Conservation (phyloP, 2,797 vertebrate genomes). For the Poecile montanus region DNA sequence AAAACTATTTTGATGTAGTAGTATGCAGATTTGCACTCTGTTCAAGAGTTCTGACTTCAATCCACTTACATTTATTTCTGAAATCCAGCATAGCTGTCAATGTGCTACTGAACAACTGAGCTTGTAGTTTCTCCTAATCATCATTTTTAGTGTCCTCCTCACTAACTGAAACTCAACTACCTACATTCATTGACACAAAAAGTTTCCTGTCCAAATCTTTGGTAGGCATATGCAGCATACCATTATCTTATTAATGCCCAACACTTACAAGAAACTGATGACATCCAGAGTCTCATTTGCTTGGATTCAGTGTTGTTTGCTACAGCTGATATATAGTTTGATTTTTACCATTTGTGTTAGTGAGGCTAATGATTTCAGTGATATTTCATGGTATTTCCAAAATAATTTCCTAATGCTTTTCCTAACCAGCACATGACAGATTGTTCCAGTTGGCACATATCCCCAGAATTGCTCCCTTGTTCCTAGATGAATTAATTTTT, state of each 20-base stretch:
- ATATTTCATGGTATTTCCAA: constrained; percentile 17
- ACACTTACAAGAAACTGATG: background rate
- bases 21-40: background rate
- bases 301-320: background rate
- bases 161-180: background rate
- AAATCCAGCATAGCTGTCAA: background rate
- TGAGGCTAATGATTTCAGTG: background rate
- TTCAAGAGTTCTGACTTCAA: background rate
- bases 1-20: background rate
- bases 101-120: background rate
- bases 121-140: background rate
- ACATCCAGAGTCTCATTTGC: background rate
- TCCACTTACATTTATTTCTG: background rate
- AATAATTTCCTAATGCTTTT: background rate
- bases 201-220: background rate
- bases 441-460: background rate
- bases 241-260: background rate
- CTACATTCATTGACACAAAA: background rate
- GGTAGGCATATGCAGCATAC: background rate
- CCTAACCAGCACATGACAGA: constrained; percentile 1
- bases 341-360: background rate
- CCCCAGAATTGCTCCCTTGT: background rate
- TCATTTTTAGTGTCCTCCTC: background rate
- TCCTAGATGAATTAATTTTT: constrained; percentile 40
- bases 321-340: background rate